Conservation (phyloP, 2,888 invertebrate genomes). For the Caenorhabditis plicata region DNA sequence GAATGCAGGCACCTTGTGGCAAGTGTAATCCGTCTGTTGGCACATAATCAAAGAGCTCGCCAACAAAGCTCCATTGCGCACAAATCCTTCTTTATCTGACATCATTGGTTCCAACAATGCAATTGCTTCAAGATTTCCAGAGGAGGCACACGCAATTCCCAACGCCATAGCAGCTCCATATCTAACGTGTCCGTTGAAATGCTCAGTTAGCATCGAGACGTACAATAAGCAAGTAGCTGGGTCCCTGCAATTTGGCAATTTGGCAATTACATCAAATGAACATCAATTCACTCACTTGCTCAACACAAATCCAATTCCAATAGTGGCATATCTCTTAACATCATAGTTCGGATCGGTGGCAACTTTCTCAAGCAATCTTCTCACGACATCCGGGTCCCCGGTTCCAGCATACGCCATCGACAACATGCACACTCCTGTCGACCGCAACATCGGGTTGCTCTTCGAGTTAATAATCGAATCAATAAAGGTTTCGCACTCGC, state of each 20-base stretch:
- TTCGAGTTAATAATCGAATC: slow-evolving; percentile 73
- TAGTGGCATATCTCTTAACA: slow-evolving; percentile 95
- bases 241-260: slow-evolving; percentile 4
- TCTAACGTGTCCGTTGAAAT: slow-evolving; percentile 31
- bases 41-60: slow-evolving; percentile 25
- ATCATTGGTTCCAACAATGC: slow-evolving; percentile 25
- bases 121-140: slow-evolving; percentile 31
- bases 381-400: slow-evolving; percentile 92
- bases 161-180: slow-evolving; percentile 35
- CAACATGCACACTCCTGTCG: slow-evolving; percentile 95
- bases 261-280: background rate
- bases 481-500: slow-evolving; percentile 88
- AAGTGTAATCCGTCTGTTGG: slow-evolving; percentile 26
- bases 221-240: slow-evolving; percentile 16
- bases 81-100: slow-evolving; percentile 32
- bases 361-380: slow-evolving; percentile 75
- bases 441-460: slow-evolving; percentile 59
- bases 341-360: slow-evolving; percentile 98
- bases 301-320: slow-evolving; percentile 93
- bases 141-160: slow-evolving; percentile 28
- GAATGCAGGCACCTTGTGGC: slow-evolving; percentile 26
- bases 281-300: slow-evolving; percentile 74
- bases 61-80: slow-evolving; percentile 24
- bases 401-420: slow-evolving; percentile 81
- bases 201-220: slow-evolving; percentile 28